Conservation (phyloP, 2,888 invertebrate genomes). For the Synanthedon formicaeformis region DNA sequence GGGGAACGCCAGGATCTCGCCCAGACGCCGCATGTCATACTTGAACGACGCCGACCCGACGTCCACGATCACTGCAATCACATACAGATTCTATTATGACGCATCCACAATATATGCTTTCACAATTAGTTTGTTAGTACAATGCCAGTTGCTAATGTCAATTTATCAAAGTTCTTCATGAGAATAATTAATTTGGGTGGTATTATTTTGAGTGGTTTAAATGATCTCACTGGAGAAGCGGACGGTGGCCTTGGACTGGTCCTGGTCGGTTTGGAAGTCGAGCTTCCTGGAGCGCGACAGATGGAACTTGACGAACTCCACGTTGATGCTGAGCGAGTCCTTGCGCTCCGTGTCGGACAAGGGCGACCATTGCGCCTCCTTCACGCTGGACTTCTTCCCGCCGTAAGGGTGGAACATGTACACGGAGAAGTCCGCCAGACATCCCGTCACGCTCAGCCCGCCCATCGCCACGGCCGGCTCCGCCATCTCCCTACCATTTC, state of each 20-base stretch:
- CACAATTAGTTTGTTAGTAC: too few relatives aligned
- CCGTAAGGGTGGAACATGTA: conserved; percentile 99
- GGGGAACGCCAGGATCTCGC: conserved; percentile 97
- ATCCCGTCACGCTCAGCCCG: conserved; percentile 94
- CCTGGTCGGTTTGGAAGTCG: conserved; percentile 78
- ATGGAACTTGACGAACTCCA: conserved; percentile 97
- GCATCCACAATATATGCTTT: too few relatives aligned
- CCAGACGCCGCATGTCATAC: conserved; percentile 97
- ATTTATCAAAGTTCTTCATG: too few relatives aligned
- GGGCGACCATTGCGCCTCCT: conserved; percentile 88
- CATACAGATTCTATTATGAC: too few relatives aligned
- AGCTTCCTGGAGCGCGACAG: conserved; percentile 91
- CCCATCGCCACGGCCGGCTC: conserved; percentile 79
- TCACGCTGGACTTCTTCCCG: conserved; percentile 83
- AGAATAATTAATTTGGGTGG: too few relatives aligned
- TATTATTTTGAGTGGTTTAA: neutral
- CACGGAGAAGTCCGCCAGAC: conserved; percentile 95
- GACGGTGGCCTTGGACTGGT: conserved; percentile 87
- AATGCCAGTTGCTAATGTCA: too few relatives aligned
- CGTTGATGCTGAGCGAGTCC: conserved; percentile 95
- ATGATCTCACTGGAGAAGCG: conserved; percentile 84
- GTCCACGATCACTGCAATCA: conserved; percentile 85
- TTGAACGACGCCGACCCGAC: conserved; percentile 97
- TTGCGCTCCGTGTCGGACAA: conserved; percentile 90
- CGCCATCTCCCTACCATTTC: conserved; percentile 61